A percentile compares a stretch with the other conserved stretches of the same genome.
Conservation (phyloP, 2,888 invertebrate genomes). For the Uloborus plumipes region DNA sequence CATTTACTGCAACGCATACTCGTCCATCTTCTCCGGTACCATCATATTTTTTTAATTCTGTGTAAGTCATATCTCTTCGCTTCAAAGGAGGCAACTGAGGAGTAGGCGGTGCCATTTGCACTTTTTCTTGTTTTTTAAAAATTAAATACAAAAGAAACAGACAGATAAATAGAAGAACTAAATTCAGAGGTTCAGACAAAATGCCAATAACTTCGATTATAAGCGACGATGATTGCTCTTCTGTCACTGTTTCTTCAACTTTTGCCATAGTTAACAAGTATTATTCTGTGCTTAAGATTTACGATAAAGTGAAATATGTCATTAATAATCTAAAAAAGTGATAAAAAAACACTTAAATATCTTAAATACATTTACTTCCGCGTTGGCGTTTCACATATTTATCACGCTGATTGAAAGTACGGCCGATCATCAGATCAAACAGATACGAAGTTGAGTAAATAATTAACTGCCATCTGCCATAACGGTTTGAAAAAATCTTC, state of each 20-base stretch:
- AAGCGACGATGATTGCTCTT: slow-evolving; percentile 3
- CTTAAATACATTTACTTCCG: too few relatives aligned
- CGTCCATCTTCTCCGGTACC: slow-evolving; percentile 87
- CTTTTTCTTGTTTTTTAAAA: slow-evolving; percentile 43
- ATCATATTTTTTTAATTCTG: slow-evolving; percentile 88
- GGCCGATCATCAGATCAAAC: too few relatives aligned
- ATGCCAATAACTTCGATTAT: slow-evolving; percentile 34
- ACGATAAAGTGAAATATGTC: too few relatives aligned
- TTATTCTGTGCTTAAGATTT: too few relatives aligned
- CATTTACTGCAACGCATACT: slow-evolving; percentile 92
- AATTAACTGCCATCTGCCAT: too few relatives aligned
- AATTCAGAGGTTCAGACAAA: slow-evolving; percentile 55
- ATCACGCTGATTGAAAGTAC: too few relatives aligned
- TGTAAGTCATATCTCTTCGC: slow-evolving; percentile 86
- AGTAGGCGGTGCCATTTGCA: slow-evolving; percentile 17
- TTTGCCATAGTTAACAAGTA: background rate
- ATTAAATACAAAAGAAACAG: slow-evolving; percentile 53
- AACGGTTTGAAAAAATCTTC: too few relatives aligned
- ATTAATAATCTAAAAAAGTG: too few relatives aligned
- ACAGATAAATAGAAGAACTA: slow-evolving; percentile 47
- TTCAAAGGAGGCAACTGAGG: slow-evolving; percentile 53
- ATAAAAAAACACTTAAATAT: too few relatives aligned
- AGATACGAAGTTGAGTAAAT: too few relatives aligned
- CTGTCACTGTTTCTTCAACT: slow-evolving; percentile 5
- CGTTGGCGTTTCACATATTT: too few relatives aligned